A percentile compares a stretch with the other conserved stretches of the same genome.
phyloP scores from a whole-genome alignment of 2,113 vertebrate genomes.

The Plectropomus leopardus region DNA sequence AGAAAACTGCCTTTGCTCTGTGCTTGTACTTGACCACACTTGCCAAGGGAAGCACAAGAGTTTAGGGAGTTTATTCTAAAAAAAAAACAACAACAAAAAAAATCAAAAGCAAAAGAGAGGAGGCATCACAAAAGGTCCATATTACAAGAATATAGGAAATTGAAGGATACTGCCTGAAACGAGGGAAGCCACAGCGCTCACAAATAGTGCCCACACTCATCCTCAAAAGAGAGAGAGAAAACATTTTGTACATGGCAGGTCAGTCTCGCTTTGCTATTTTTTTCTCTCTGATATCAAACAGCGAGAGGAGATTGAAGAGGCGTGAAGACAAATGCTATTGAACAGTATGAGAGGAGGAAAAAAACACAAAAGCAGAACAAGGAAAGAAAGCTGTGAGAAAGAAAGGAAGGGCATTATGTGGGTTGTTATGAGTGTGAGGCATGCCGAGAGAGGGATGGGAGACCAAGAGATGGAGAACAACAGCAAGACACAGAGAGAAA shows the following conservation, averaged over 20 bases:
- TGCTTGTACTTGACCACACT: constrained; percentile 28
- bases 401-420: constrained; percentile 51
- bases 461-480: constrained; percentile 26
- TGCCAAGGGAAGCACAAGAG: background rate
- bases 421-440: constrained; percentile 34
- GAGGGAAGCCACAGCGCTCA: constrained; percentile 24
- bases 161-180: constrained; percentile 39
- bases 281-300: constrained; percentile 58
- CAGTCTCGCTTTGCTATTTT: constrained; percentile 34
- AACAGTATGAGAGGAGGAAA: constrained; percentile 42
- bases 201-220: background rate
- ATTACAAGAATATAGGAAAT: constrained; percentile 16
- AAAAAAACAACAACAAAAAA: background rate
- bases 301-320: constrained; percentile 67
- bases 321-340: constrained; percentile 67
- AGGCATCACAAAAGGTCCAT: constrained; percentile 7
- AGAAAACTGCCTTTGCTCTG: constrained; percentile 27
- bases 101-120: background rate
- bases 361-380: constrained; percentile 35
- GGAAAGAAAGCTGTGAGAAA: constrained; percentile 49
- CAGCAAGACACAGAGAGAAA: constrained; percentile 33
- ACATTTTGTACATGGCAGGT: constrained; percentile 51
- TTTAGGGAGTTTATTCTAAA: constrained; percentile 31
- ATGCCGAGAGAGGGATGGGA: constrained; percentile 39
- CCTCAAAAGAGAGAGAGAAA: constrained; percentile 37